Base-by-base conservation (phyloP, 2,797 vertebrate genomes). In the Valencia hispanica region DNA sequence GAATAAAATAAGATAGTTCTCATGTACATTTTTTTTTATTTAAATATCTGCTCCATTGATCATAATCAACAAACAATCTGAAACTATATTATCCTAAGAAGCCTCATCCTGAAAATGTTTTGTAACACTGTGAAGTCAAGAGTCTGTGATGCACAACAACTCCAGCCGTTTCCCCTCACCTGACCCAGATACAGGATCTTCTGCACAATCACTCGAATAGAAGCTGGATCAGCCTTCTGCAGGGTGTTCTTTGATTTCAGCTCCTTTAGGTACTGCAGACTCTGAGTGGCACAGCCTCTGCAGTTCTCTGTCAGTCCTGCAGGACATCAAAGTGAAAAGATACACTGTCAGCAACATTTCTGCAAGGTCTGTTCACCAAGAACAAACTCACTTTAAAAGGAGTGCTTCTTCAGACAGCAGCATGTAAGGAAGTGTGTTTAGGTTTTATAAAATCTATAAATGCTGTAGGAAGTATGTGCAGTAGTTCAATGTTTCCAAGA, bases 251-350 rank as follows among this genome's bases (percentile, higher is more conserved):
- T 96, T 47, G 96, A 94, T 92, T 96, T 97, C 77, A 99, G 94
- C 71, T 95, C 79, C 0, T 83, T 91, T 77, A 96, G 73, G 81
- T 96, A 97, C 68, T 93, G 87, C 86, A 99, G 92, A 73, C 96
- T 96, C 72, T 70, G 86, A 57, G 92, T 94, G 73, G 96, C 97
- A 4, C 97, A 99, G 47, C 94, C 93, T 83, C 96, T 94, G 92
- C 98, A 99, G 20, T 90, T 93, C 84, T 98, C 97, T 0, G 75
- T 95, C 90, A 99, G 90, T 80, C 95, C 98, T 99, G 89, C 0
- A 63, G 50, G 45, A 57, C 0, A 30, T 51, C 65, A 34, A 59
- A 41, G 12, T 48, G 9, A 25, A 73, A 12, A 5, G 14, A 63
- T 82, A n/a, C 78, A 39, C 63, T 3, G 68, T 55, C 8, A 5